Base-by-base conservation (phyloP, 2,888 invertebrate genomes). In the Reticulitermes lucifugus region DNA sequence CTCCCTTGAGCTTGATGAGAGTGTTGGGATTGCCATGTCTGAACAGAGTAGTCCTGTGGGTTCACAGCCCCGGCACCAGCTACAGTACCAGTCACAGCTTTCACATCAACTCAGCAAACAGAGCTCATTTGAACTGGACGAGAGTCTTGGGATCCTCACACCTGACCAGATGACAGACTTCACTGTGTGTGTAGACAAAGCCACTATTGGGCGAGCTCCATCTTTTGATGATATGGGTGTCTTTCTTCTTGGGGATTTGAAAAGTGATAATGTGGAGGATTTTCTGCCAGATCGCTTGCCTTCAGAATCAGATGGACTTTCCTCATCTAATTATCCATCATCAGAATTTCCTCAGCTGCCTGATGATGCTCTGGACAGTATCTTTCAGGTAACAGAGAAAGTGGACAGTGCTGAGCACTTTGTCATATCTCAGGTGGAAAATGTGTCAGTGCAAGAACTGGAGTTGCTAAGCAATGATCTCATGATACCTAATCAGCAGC, bases 121-220 rank as follows among this genome's bases (percentile, higher is more conserved):
- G 89, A 95, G 96, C 90, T 97, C 97, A 2, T 93, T 96, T 88
- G 97, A 95, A 88, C 91, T 94, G 89, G 95, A 97, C 89, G 97
- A 97, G 89, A 96, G 96, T 89, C 92, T 97, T 88, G 97, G 97
- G 9, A 97, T 97, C 88, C 92, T 98, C 87, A 97, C 97, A 18
- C 97, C 97, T 0, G 96, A 97, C 91, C 97, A 97, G 91, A 97
- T 97, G 96, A 90, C 91, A 87, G 95, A 96, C 89, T 94, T 94
- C 89, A 93, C 90, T 6, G 79, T 84, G 35, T 84, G 79, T 10
- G 84, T 41, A 95, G 86, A 85, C 6, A 81, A 70, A 21, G 9
- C 43, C 9, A 70, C 43, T 70, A 35, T 70, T 6, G 81, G 81
- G 5, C 43, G 81, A 21, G 43, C 81, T 22, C 65, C 70, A n/a